Evolutionary conservation across 2,797 vertebrate species (phyloP).

Genomic region (Otolemur crassicaudatus): DNA sequence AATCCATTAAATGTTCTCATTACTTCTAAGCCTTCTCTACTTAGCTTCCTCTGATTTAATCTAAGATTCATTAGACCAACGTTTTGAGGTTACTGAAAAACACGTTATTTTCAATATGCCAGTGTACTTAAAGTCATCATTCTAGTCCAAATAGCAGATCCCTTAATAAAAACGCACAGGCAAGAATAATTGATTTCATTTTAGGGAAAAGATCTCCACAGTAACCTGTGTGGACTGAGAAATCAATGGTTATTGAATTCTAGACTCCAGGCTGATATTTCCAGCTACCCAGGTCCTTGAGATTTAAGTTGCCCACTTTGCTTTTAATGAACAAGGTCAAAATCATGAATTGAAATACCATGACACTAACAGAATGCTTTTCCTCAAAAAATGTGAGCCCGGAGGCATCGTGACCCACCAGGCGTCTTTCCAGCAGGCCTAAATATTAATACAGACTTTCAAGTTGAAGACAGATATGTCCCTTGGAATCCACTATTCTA

Average conservation of each 20-base stretch:
- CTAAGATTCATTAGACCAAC: constrained; percentile 72
- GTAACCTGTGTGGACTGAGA: constrained; percentile 79
- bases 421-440: constrained; percentile 50
- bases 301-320: constrained; percentile 80
- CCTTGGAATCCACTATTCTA: constrained; percentile 64
- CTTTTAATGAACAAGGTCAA: constrained; percentile 85
- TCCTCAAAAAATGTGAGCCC: constrained; percentile 71
- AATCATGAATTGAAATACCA: constrained; percentile 81
- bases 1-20: constrained; percentile 56
- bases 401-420: constrained; percentile 66
- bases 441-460: constrained; percentile 70
- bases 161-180: constrained; percentile 83
- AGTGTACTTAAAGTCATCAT: constrained; percentile 77
- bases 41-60: constrained; percentile 27
- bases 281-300: constrained; percentile 83
- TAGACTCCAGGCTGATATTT: constrained; percentile 81
- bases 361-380: constrained; percentile 78
- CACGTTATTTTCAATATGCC: constrained; percentile 60
- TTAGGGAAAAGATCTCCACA: constrained; percentile 83
- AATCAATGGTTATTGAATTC: constrained; percentile 87
- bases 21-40: constrained; percentile 56
- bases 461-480: constrained; percentile 61
- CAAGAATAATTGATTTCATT: constrained; percentile 83
- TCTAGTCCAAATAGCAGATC: constrained; percentile 75
- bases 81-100: constrained; percentile 71